Evolutionary conservation across 2,888 invertebrate genomes (phyloP).

Genomic region (Chymomyza procnemis): DNA sequence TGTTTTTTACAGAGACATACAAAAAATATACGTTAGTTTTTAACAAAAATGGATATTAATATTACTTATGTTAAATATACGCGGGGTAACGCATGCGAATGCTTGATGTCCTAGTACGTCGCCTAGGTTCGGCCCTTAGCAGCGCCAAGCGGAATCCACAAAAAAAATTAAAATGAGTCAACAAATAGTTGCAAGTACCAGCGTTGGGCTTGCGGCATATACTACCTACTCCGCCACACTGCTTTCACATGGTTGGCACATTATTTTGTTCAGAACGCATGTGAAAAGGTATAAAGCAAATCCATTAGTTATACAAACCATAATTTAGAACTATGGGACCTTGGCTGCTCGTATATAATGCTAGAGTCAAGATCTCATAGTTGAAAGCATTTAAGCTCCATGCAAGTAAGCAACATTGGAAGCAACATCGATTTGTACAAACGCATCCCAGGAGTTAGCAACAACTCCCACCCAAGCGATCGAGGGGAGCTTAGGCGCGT

Average conservation of each 20-base stretch:
- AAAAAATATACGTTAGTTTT: constrained; percentile 38
- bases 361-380: not conserved
- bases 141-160: not conserved
- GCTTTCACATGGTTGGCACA: not conserved
- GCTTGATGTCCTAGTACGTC: not conserved
- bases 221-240: too few species aligned
- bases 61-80: constrained; percentile 70
- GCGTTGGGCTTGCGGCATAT: not conserved
- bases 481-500: not conserved
- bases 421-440: not conserved
- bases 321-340: not conserved
- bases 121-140: not conserved
- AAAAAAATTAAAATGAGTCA: constrained; percentile 6
- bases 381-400: not conserved
- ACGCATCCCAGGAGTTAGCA: not conserved
- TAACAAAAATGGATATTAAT: constrained; percentile 66
- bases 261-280: not conserved
- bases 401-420: not conserved
- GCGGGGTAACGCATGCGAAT: constrained; percentile 2
- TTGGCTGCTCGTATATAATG: not conserved
- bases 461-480: not conserved
- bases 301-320: not conserved
- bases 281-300: not conserved
- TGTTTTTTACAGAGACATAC: constrained; percentile 23
- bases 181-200: not conserved